A percentile compares a stretch with the other conserved stretches of the same genome.
Conservation (phyloP, 2,113 vertebrate genomes). For the Xenopus tropicalis region UCB_Xtro_10.0 CM004451.2:82103501-82104000, state of each 20-base stretch:
- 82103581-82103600: constrained; percentile 66
- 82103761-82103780: constrained; percentile 49
- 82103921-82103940: constrained; percentile 66
- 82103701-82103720: constrained; percentile 83
- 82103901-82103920: constrained; percentile 58
- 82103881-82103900: constrained; percentile 89
- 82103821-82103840: constrained; percentile 77
- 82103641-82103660: constrained; percentile 71
- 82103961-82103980: constrained; percentile 69
- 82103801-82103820: constrained; percentile 87
- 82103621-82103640: constrained; percentile 64
- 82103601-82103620: constrained; percentile 71
- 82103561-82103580: not conserved
- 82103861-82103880: constrained; percentile 89
- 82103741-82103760: constrained; percentile 81
- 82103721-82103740: constrained; percentile 82
- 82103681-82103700: constrained; percentile 80
- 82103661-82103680: constrained; percentile 83
- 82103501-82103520: too few relatives aligned
- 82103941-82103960: constrained; percentile 81
- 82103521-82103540: not conserved
- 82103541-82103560: not conserved
- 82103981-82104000: constrained; percentile 80
- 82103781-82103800: constrained; percentile 77
- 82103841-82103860: constrained; percentile 75